These are phyloP conservation scores for Microtus montanus DNA, from an alignment of 2,113 vertebrate species.

Conservation along the genomic window DNA sequence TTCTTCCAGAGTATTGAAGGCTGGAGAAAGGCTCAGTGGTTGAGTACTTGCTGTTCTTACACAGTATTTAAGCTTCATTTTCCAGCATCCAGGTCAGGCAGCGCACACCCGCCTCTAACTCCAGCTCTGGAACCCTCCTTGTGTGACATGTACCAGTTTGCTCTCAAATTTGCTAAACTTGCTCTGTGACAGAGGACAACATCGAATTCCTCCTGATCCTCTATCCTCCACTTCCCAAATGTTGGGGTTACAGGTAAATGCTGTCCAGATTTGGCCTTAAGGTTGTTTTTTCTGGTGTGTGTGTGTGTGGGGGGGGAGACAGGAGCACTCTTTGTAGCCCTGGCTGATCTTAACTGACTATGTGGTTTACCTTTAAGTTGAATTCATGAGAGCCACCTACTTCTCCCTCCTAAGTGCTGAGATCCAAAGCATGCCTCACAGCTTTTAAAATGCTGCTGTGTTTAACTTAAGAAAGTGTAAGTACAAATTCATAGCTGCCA, in stretches of 20 bases:
- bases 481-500: background rate
- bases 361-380: background rate
- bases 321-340: background rate
- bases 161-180: background rate
- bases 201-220: background rate
- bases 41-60: background rate
- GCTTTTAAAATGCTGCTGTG: background rate
- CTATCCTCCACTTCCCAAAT: background rate
- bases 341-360: background rate
- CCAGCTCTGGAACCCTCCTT: background rate
- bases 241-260: background rate
- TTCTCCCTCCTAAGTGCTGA: background rate
- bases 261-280: background rate
- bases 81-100: background rate
- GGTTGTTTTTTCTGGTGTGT: background rate
- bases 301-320: background rate
- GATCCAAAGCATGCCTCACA: background rate
- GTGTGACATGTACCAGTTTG: background rate
- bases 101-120: too few species aligned
- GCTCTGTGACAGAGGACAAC: too few species aligned
- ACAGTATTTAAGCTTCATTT: background rate
- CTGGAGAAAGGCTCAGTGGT: background rate
- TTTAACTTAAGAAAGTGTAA: background rate
- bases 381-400: background rate
- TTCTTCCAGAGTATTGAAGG: background rate